phyloP scores from a whole-genome alignment of 2,888 invertebrate species.

The Hypsopygia costalis region DNA sequence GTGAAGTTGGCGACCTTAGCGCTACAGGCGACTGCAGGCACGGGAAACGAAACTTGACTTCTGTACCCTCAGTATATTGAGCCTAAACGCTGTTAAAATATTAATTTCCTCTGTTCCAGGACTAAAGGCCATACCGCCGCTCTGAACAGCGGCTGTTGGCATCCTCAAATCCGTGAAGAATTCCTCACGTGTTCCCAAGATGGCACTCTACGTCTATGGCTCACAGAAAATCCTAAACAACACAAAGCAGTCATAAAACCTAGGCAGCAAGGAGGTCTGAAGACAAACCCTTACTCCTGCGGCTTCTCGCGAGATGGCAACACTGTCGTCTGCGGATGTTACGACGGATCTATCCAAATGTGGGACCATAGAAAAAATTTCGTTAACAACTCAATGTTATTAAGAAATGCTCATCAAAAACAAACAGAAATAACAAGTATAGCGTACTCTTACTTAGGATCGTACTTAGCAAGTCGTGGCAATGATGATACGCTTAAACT shows the following conservation, averaged over 20 bases:
- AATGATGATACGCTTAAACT: constrained; percentile 97
- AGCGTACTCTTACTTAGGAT: constrained; percentile 93
- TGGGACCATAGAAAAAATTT: constrained; percentile 97
- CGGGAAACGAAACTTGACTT: too few relatives aligned
- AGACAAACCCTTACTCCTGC: constrained; percentile 92
- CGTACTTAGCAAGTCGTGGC: constrained; percentile 88
- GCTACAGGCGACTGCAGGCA: too few relatives aligned
- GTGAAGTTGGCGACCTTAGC: too few relatives aligned
- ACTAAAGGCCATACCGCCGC: constrained; percentile 98
- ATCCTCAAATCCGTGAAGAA: constrained; percentile 92
- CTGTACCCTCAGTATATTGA: too few relatives aligned
- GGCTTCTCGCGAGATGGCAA: constrained; percentile 92
- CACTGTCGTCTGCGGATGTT: constrained; percentile 94
- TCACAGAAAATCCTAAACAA: constrained; percentile 87
- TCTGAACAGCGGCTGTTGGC: constrained; percentile 95
- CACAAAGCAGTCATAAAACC: constrained; percentile 94
- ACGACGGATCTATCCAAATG: constrained; percentile 97
- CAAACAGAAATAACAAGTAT: constrained; percentile 91
- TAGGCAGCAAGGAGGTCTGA: constrained; percentile 90
- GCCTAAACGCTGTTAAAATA: background rate
- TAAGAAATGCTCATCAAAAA: constrained; percentile 89
- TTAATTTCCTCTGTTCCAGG: constrained; percentile 32
- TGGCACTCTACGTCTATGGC: constrained; percentile 96
- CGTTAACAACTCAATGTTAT: constrained; percentile 90
- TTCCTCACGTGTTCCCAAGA: constrained; percentile 97